A percentile compares a stretch with the other conserved stretches of the same genome.
Conservation (phyloP, 2,797 vertebrate species). For the Poeciliopsis turneri region DNA sequence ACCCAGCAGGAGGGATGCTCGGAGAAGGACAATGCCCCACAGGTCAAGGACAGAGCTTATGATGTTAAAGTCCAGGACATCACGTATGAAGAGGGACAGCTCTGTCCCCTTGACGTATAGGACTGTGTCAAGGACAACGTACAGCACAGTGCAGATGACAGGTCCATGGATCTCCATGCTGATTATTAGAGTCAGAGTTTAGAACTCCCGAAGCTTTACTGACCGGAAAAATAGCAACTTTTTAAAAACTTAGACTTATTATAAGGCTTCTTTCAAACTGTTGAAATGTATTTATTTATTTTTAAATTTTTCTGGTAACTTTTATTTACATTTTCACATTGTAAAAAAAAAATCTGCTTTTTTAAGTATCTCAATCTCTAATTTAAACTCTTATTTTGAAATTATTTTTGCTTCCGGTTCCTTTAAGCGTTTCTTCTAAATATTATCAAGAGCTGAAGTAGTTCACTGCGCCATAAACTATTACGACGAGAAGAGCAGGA, state of each 20-base stretch:
- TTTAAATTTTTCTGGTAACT: too few relatives aligned
- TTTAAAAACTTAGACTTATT: neutral
- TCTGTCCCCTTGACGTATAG: conserved; percentile 83
- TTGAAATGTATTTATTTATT: too few relatives aligned
- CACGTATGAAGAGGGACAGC: conserved; percentile 75
- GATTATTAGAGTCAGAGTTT: neutral
- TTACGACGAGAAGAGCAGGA: neutral
- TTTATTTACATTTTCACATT: neutral
- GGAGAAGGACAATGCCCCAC: conserved; percentile 86
- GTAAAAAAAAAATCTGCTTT: neutral
- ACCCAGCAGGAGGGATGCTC: conserved; percentile 86
- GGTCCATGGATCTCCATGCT: conserved; percentile 82
- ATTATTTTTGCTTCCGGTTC: conserved; percentile 1
- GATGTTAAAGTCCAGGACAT: conserved; percentile 85
- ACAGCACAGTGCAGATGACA: conserved; percentile 77
- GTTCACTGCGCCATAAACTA: neutral
- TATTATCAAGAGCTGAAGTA: neutral
- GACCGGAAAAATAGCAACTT: neutral
- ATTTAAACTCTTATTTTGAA: conserved; percentile 26
- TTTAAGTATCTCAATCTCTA: neutral
- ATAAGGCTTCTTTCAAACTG: neutral
- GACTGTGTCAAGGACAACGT: conserved; percentile 83
- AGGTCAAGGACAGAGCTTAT: conserved; percentile 86
- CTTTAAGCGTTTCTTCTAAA: neutral
- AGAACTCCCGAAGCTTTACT: neutral